Evolutionary conservation across 2,797 vertebrate genomes (phyloP).

Genomic region (Trematomus bernacchii): DNA sequence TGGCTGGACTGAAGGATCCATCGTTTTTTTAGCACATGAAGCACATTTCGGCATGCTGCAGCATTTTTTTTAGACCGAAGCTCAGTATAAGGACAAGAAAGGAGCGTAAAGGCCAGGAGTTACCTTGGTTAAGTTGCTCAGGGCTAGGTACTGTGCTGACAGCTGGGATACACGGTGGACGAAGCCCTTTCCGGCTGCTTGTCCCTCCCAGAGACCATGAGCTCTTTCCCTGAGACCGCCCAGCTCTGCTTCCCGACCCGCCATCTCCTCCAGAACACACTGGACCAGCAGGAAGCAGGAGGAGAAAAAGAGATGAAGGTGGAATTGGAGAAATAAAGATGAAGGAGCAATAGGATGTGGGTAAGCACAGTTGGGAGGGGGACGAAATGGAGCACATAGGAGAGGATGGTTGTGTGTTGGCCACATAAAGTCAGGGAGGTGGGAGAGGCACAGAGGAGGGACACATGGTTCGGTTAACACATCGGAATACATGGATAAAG

Average conservation of each 20-base stretch:
- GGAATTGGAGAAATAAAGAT: conserved; percentile 29
- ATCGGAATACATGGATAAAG: conserved; percentile 54
- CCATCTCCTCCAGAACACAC: conserved; percentile 97
- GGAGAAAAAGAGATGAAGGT: conserved; percentile 28
- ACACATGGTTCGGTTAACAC: conserved; percentile 46
- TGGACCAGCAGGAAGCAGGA: conserved; percentile 74
- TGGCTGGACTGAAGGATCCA: conserved; percentile 24
- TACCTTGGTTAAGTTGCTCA: conserved; percentile 99
- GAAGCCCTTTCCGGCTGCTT: conserved; percentile 96
- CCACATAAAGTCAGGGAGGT: conserved; percentile 22
- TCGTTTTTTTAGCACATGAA: conserved; percentile 25
- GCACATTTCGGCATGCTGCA: conserved; percentile 37
- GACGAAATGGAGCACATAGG: conserved; percentile 25
- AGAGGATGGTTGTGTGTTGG: conserved; percentile 49
- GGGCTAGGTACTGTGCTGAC: conserved; percentile 94
- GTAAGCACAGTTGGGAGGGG: conserved; percentile 13
- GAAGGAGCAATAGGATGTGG: conserved; percentile 31
- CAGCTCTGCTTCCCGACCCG: conserved; percentile 92
- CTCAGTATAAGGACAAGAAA: conserved; percentile 22
- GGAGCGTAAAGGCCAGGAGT: conserved; percentile 28
- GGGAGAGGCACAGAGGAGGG: conserved; percentile 28
- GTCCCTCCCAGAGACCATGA: conserved; percentile 96
- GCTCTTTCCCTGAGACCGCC: conserved; percentile 94
- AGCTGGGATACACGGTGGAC: conserved; percentile 97
- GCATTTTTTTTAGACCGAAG: conserved; percentile 44